Conservation (phyloP, 2,113 vertebrate genomes). For the Oenanthe oenanthe region DNA sequence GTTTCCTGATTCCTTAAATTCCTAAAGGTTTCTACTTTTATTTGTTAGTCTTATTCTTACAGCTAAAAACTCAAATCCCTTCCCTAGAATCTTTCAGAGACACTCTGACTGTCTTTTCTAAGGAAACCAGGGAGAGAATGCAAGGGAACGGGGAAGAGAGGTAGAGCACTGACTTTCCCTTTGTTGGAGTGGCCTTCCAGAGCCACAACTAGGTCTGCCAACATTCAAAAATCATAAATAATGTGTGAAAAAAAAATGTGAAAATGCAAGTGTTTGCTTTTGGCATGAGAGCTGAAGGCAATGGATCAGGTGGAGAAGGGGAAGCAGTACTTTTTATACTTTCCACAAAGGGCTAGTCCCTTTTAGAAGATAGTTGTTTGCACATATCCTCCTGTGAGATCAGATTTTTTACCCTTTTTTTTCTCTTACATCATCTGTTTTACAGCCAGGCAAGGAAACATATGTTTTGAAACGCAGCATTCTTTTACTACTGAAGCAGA, state of each 20-base stretch:
- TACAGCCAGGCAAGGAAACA: not conserved
- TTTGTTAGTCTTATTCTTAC: not conserved
- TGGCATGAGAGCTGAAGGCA: not conserved
- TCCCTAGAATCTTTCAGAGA: not conserved
- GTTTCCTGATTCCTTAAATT: not conserved
- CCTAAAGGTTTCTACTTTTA: not conserved
- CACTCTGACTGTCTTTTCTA: not conserved
- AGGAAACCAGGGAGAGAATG: not conserved
- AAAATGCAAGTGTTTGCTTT: not conserved
- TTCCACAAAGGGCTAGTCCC: not conserved
- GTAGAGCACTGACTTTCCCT: not conserved
- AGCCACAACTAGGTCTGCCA: not conserved
- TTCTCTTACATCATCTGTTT: not conserved
- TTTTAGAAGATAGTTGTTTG: not conserved
- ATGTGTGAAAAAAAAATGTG: not conserved
- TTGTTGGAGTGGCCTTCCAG: not conserved
- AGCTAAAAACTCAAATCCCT: not conserved
- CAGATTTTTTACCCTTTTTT: not conserved
- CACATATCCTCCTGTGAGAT: not conserved
- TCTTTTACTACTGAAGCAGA: not conserved
- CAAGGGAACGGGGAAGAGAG: not conserved
- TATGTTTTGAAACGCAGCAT: not conserved
- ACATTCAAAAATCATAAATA: not conserved
- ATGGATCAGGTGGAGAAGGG: not conserved
- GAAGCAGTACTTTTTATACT: not conserved